phyloP scores from a whole-genome alignment of 2,888 invertebrate genomes.

The Cryptus armator region DNA sequence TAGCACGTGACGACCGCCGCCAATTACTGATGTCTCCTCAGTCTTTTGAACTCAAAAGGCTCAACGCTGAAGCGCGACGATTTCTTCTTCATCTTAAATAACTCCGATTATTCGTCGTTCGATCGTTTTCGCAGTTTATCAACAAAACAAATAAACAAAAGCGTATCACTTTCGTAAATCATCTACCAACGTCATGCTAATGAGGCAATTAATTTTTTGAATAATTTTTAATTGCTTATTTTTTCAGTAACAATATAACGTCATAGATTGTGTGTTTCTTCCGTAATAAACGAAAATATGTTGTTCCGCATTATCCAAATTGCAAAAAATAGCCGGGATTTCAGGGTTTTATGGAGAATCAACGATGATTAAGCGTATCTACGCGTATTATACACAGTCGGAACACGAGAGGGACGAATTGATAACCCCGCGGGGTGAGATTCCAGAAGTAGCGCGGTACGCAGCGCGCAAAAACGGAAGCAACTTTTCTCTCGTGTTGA shows the following conservation, averaged over 20 bases:
- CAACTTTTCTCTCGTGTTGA: conserved; percentile 5
- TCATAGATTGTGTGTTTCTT: not conserved
- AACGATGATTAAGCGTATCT: conserved; percentile 6
- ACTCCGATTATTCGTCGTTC: not conserved
- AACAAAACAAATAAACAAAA: not conserved
- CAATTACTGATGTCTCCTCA: conserved; percentile 22
- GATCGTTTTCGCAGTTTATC: not conserved
- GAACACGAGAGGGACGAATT: not conserved
- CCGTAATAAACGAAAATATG: not conserved
- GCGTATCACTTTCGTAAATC: not conserved
- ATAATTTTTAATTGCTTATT: not conserved
- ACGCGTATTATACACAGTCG: not conserved
- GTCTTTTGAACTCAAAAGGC: conserved; percentile 1
- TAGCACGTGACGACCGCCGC: conserved; percentile 12
- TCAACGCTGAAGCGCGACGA: not conserved
- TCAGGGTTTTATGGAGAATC: not conserved
- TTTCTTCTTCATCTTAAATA: not conserved
- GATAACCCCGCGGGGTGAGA: conserved; percentile 33
- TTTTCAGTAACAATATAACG: not conserved
- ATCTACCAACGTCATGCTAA: not conserved
- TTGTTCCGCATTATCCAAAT: not conserved
- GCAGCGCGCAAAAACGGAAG: conserved; percentile 21
- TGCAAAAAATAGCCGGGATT: not conserved
- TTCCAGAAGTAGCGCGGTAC: not conserved
- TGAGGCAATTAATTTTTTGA: not conserved